Evolutionary conservation across 1,140 invertebrate genomes (phyloP), one percentile per base, ranked within the genome.

Genomic region (Leucophenga varia): DNA sequence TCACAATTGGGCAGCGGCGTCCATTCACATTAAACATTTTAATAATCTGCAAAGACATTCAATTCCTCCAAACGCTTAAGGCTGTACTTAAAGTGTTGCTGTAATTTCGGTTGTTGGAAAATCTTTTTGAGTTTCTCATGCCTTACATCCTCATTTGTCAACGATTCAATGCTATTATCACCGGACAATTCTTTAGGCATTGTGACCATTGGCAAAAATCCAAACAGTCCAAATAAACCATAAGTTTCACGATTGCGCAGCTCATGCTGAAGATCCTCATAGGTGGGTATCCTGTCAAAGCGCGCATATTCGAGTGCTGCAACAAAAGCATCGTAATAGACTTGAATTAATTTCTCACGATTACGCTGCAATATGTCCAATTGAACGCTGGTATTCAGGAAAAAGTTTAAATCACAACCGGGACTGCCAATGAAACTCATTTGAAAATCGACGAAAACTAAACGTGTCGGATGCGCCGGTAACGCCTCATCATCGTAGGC

Each of bases 391-490:
- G 65, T 68, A 36, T 74, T 68, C 1, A 74, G 28, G 13, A 74
- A 61, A 44, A 72, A 74, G 47, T 74, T 72, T 8, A 74, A 38
- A 38, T 74, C 72, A 28, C 67, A 68, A 3, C 36, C 72, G 0
- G 68, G 68, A 43, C 71, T 74, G 17, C 68, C 71, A 12, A 53
- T 72, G 30, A 68, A 74, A 18, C 58, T 57, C 1, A 72, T 19
- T 25, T 74, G 72, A 19, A 72, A 74, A 34, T 74, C 72, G 13
- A 74, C 80, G 36, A 84, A 82, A 59, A 80, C 80, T 3, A 81
- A 76, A 9, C 78, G 68, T 4, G 78, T 69, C 0, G 80, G 76
- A 40, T 78, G 72, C 1, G 70, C 68, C 1, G 64, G 58, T 31
- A 64, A 31, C 0, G 70, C 36, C 0, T 75, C 48, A 40, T 81